These are phyloP conservation scores for Medauroidea extradentata DNA, from an alignment of 1,140 invertebrate species.

Conservation along the genomic window DNA sequence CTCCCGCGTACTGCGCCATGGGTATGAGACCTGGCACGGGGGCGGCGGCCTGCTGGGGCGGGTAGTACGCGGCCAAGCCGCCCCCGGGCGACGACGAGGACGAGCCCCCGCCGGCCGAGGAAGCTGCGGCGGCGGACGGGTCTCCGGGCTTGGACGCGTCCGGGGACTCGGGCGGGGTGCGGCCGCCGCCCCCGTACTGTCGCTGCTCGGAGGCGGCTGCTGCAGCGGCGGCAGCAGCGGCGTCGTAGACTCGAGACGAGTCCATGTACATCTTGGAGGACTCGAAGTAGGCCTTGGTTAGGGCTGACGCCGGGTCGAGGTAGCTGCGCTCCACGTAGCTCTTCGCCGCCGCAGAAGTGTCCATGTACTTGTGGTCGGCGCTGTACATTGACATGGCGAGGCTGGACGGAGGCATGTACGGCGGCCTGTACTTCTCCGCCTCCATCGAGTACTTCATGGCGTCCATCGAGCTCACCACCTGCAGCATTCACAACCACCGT, in stretches of 20 bases:
- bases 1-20: constrained; percentile 53
- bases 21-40: constrained; percentile 51
- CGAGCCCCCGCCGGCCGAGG: constrained; percentile 52
- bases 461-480: constrained; percentile 71
- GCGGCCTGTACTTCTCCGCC: constrained; percentile 66
- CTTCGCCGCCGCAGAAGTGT: constrained; percentile 55
- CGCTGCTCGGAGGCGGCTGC: constrained; percentile 41
- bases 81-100: constrained; percentile 59
- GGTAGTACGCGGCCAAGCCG: constrained; percentile 56
- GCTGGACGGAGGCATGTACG: constrained; percentile 58
- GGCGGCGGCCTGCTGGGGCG: constrained; percentile 36
- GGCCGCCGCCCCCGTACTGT: neutral
- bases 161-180: neutral
- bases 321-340: constrained; percentile 63
- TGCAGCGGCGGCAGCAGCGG: constrained; percentile 32
- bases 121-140: constrained; percentile 51
- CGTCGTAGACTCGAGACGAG: neutral
- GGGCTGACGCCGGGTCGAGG: constrained; percentile 57
- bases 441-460: constrained; percentile 74
- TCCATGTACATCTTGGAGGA: constrained; percentile 67
- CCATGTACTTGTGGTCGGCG: constrained; percentile 61
- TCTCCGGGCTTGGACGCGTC: constrained; percentile 23
- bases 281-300: constrained; percentile 74
- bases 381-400: constrained; percentile 63
- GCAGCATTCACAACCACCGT: constrained; percentile 25